phyloP scores from a whole-genome alignment of 2,888 invertebrate genomes.

The Strigamia crassipes region DNA sequence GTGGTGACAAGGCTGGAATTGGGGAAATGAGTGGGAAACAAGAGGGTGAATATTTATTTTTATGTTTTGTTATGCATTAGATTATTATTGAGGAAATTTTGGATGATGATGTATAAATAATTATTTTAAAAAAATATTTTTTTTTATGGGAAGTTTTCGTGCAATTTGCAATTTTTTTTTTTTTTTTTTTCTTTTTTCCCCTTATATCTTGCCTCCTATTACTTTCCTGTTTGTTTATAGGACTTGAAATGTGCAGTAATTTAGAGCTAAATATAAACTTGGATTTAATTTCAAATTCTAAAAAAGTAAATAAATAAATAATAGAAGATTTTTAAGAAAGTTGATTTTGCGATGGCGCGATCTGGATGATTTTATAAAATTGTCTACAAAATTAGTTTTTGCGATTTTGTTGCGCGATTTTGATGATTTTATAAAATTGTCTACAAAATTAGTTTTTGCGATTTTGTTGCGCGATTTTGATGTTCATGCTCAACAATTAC shows the following conservation, averaged over 20 bases:
- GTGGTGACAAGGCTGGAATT: neutral
- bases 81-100: neutral
- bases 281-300: neutral
- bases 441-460: too few species aligned
- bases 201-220: neutral
- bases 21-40: neutral
- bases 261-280: neutral
- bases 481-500: too few species aligned
- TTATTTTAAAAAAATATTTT: slow-evolving; percentile 26
- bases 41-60: neutral
- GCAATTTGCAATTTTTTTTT: neutral
- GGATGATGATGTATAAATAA: neutral
- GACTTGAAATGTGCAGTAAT: neutral
- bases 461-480: too few species aligned
- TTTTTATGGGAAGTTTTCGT: neutral
- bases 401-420: too few species aligned
- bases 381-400: too few species aligned
- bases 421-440: too few species aligned
- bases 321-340: too few species aligned
- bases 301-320: neutral
- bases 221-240: neutral
- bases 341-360: too few species aligned
- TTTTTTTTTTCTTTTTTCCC: neutral
- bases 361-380: too few species aligned
- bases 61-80: neutral